Evolutionary conservation across 1,140 invertebrate species (phyloP), one percentile per base, ranked within the genome.

Genomic region (Sarcophaga peregrina): DNA sequence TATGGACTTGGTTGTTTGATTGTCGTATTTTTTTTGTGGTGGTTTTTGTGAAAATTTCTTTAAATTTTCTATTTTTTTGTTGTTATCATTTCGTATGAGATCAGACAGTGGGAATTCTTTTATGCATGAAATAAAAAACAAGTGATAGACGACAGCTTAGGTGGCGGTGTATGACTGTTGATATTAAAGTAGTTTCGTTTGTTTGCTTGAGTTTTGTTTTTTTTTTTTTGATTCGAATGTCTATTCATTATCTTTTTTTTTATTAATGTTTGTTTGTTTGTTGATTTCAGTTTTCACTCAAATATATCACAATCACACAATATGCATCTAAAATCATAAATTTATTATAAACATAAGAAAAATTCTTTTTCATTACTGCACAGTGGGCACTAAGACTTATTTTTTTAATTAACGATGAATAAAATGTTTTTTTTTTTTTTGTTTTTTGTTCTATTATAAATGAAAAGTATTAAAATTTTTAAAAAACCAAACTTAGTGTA

Each of bases 61-160:
- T 37, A 37, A 37, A 2, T 37, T 37, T 37, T 37, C 25, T 37
- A 2, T 37, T 72, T 25, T 17, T 25, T 72, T 20, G 17, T 72
- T 50, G 47, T 52, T 50, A 50, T 25, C 6, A 20, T 52, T 78
- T 72, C 62, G 20, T 74, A 74, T 78, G 75, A 78, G 75, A 78
- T 78, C 75, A 78, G 47, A 78, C 75, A 78, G 47, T 78, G 75
- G 25, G 75, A 52, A 78, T 78, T 78, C 75, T 78, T 78, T 50
- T 48, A 3, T 25, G 47, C 5, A 78, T 37, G 75, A 78, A 50
- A 78, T 50, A 37, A 37, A 37, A 37, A 37, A 20, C 17, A 20
- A 68, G 1, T 62, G 11, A 7, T 76, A 48, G 46, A 72, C 62
- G 37, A 76, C 74, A 48, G 47, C 17, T 78, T 47, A 78, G n/a